A percentile compares a stretch with the other conserved stretches of the same genome.
Evolutionary conservation across 2,113 vertebrate species (phyloP).

Genomic region (Pluvialis apricaria): DNA sequence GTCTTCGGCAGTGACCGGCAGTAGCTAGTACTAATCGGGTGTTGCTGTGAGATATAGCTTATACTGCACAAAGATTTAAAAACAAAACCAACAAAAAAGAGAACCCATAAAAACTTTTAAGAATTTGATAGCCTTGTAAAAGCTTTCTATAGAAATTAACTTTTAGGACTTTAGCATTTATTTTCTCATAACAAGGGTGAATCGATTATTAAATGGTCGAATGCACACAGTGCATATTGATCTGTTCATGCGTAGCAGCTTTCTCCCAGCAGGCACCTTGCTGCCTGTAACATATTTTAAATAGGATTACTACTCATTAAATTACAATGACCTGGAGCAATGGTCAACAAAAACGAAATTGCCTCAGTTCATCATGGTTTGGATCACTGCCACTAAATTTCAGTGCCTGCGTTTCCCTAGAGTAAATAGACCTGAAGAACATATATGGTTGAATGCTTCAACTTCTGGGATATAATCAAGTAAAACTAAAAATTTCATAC

Average conservation of each 20-base stretch:
- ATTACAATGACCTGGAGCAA: conserved; percentile 70
- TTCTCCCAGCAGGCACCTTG: conserved; percentile 69
- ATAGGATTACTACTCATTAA: conserved; percentile 73
- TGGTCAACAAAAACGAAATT: conserved; percentile 71
- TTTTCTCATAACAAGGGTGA: conserved; percentile 77
- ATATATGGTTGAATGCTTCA: conserved; percentile 28
- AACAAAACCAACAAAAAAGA: conserved; percentile 25
- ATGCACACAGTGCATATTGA: conserved; percentile 74
- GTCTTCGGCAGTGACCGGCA: neutral
- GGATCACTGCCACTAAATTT: conserved; percentile 55
- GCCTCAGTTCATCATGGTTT: conserved; percentile 64
- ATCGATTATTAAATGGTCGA: conserved; percentile 75
- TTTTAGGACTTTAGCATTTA: conserved; percentile 69
- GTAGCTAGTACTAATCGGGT: neutral
- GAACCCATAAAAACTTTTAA: conserved; percentile 63
- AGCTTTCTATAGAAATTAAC: conserved; percentile 71
- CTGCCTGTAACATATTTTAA: conserved; percentile 72
- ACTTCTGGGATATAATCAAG: conserved; percentile 17
- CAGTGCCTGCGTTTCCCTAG: neutral
- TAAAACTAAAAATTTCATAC: conserved; percentile 9
- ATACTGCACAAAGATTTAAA: conserved; percentile 35
- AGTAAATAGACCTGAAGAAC: conserved; percentile 39
- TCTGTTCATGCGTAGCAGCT: conserved; percentile 55
- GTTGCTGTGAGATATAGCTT: neutral
- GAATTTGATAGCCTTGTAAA: conserved; percentile 68